Conservation (phyloP, 2,797 vertebrate species). For the Clarias fuscus region DNA sequence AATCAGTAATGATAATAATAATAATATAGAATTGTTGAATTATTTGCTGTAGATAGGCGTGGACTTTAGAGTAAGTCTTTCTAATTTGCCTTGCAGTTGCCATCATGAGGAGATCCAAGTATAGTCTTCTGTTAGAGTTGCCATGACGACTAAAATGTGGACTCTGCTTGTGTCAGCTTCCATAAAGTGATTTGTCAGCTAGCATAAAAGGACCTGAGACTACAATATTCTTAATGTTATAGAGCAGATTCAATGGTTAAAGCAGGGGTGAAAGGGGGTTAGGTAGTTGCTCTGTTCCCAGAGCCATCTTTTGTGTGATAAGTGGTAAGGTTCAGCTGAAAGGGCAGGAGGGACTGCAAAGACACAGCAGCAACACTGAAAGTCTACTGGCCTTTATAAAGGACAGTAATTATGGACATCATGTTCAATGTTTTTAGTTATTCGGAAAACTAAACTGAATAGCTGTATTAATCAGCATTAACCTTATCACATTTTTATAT, state of each 20-base stretch:
- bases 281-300: slow-evolving; percentile 4
- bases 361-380: background rate
- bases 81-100: slow-evolving; percentile 55
- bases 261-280: slow-evolving; percentile 4
- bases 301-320: slow-evolving; percentile 7
- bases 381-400: background rate
- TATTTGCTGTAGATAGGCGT: background rate
- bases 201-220: slow-evolving; percentile 44
- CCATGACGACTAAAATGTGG: slow-evolving; percentile 67
- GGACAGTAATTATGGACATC: slow-evolving; percentile 3
- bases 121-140: slow-evolving; percentile 71
- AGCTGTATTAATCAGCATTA: background rate
- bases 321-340: slow-evolving; percentile 17
- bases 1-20: no score
- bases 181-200: slow-evolving; percentile 66
- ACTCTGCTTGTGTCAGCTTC: slow-evolving; percentile 69
- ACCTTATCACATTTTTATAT: background rate
- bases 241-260: slow-evolving; percentile 14
- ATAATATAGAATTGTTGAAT: background rate
- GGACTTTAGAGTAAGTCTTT: slow-evolving; percentile 2
- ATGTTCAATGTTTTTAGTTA: slow-evolving; percentile 9
- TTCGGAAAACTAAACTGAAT: background rate
- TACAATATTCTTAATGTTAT: slow-evolving; percentile 21
- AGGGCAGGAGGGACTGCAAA: slow-evolving; percentile 9
- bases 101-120: slow-evolving; percentile 67